phyloP scores from a whole-genome alignment of 2,888 invertebrate genomes.

The Caenorhabditis sp. region DNA sequence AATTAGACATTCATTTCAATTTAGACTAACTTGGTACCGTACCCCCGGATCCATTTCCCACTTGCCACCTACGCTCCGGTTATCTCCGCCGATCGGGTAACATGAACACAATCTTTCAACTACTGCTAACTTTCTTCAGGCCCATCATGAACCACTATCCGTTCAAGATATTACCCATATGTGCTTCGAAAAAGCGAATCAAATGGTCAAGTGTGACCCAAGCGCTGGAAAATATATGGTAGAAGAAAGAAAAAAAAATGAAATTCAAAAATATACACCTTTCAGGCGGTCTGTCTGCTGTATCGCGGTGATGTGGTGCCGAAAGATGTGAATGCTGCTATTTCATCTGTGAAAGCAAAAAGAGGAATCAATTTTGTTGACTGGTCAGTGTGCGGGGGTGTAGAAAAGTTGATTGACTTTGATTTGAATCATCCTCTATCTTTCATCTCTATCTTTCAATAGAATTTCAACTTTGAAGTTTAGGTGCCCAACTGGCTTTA shows the following conservation, averaged over 20 bases:
- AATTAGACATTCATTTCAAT: background rate
- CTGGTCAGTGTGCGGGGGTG: no score
- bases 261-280: no score
- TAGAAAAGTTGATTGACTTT: no score
- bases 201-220: slow-evolving; percentile 90
- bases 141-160: slow-evolving; percentile 76
- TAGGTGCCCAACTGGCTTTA: slow-evolving; percentile 89
- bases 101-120: background rate
- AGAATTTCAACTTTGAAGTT: background rate
- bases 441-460: no score
- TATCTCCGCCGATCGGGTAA: slow-evolving; percentile 76
- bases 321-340: slow-evolving; percentile 84
- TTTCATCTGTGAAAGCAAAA: slow-evolving; percentile 81
- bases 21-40: slow-evolving; percentile 87
- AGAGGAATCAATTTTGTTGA: slow-evolving; percentile 87
- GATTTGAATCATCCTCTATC: no score
- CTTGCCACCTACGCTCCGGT: slow-evolving; percentile 86
- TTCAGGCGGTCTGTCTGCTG: slow-evolving; percentile 94
- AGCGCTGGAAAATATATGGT: slow-evolving; percentile 81
- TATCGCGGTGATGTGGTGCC: slow-evolving; percentile 96
- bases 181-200: slow-evolving; percentile 90
- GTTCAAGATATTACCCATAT: slow-evolving; percentile 88
- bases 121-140: slow-evolving; percentile 19
- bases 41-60: slow-evolving; percentile 94
- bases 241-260: background rate